phyloP scores from a whole-genome alignment of 2,113 vertebrate species.

The Hypomesus transpacificus region DNA sequence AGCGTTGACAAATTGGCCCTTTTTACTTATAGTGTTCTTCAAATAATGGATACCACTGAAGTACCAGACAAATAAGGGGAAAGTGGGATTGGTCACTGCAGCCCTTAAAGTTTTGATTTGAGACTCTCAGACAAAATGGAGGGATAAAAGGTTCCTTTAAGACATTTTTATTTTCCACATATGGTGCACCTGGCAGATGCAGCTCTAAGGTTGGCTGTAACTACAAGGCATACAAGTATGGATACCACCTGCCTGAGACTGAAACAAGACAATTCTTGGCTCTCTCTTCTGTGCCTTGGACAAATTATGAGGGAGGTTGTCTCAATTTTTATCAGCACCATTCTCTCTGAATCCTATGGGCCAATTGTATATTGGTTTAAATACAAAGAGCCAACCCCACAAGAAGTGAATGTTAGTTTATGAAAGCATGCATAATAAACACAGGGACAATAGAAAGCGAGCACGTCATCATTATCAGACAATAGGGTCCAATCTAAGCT shows the following conservation, averaged over 20 bases:
- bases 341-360: not conserved
- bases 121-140: not conserved
- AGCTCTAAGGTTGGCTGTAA: not conserved
- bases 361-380: not conserved
- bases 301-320: not conserved
- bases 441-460: slow-evolving; percentile 8
- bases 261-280: not conserved
- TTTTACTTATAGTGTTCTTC: no score
- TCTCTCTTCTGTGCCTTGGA: not conserved
- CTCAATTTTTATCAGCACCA: not conserved
- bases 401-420: slow-evolving; percentile 9
- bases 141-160: not conserved
- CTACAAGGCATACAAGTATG: slow-evolving; percentile 15
- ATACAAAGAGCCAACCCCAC: slow-evolving; percentile 14
- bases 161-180: slow-evolving; percentile 12
- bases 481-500: not conserved
- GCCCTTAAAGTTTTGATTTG: not conserved
- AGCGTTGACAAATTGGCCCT: no score
- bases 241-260: not conserved
- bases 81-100: no score
- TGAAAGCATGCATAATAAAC: slow-evolving; percentile 8
- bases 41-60: no score
- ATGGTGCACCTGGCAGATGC: slow-evolving; percentile 8
- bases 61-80: no score
- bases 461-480: not conserved